phyloP scores from a whole-genome alignment of 1,140 invertebrate genomes.

The Babylonia areolata region DNA sequence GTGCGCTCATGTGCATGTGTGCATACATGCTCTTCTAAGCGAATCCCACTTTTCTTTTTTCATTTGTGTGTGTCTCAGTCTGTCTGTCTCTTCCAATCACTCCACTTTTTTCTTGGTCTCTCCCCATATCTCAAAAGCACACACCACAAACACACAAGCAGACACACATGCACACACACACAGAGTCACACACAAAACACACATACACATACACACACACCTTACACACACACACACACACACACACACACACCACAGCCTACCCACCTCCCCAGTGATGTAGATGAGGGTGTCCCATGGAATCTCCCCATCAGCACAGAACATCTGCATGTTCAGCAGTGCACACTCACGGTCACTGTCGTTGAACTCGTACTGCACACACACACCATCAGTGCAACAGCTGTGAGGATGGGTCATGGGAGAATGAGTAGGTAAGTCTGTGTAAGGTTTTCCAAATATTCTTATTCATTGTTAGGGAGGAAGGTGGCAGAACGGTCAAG shows the following conservation, averaged over 20 bases:
- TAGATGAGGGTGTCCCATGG: conserved; percentile 93
- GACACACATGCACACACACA: not conserved
- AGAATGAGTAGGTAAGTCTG: not conserved
- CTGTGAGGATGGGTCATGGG: not conserved
- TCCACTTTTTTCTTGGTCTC: no score
- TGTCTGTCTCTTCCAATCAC: no score
- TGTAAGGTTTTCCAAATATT: no score
- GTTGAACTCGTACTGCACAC: conserved; percentile 87
- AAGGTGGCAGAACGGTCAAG: no score
- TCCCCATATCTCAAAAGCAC: no score
- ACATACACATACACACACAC: conserved; percentile 9
- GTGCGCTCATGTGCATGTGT: no score
- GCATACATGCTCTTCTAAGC: no score
- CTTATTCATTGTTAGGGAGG: no score
- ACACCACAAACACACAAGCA: no score
- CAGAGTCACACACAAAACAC: not conserved
- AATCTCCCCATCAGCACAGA: conserved; percentile 83
- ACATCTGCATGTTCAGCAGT: conserved; percentile 89
- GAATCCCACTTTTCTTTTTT: no score
- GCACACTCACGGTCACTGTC: conserved; percentile 92
- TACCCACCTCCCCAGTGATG: conserved; percentile 84
- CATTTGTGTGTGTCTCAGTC: no score
- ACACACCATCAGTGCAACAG: not conserved
- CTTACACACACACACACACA: conserved; percentile 1
- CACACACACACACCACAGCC: conserved; percentile 31